Base-by-base conservation (phyloP, 2,113 vertebrate genomes). In the Brevimyrus niger region DNA sequence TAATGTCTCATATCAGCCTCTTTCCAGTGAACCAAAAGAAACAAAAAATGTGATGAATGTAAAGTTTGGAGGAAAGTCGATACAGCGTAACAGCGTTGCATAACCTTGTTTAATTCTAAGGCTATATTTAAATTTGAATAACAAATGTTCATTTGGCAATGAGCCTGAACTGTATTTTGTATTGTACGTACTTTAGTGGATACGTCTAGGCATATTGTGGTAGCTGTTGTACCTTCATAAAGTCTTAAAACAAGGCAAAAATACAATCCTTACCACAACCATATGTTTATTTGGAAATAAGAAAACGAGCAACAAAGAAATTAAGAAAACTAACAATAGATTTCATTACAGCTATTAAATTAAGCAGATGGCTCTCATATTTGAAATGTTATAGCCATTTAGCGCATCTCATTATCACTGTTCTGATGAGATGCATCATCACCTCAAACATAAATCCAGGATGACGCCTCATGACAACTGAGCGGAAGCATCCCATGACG, bases 11-110 rank as follows among this genome's bases (percentile, higher is more conserved):
- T 87, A 92, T 53, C 31, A 23, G 31, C 44, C 17, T 89, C 51
- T 38, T 61, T 85, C 19, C 88, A 90, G n/a, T 69, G 76, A 90
- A 89, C 85, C 82, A 73, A 10, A 9, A 27, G 23, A 31, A 31
- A 42, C 9, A 47, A 82, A 80, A 73, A 82, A 88, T 86, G 27
- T 76, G 69, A 88, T 90, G 27, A 69, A 90, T 69, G 46, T 92
- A 76, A 88, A 86, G 88, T 50, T 82, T 4, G 10, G 21, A 47
- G 35, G 84, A 86, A 35, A 58, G 65, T 38, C 86, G 42, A 53
- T 23, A 84, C 87, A 38, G 86, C 13, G 84, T 89, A 76, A 46
- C 47, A 82, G n/a, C 42, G 87, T 55, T 76, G 50, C 5, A 80
- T 38, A 2, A 80, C 15, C 35, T 19, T 80, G 73, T 80, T 80